phyloP scores from a whole-genome alignment of 2,113 vertebrate genomes.

The Vimba vimba region DNA sequence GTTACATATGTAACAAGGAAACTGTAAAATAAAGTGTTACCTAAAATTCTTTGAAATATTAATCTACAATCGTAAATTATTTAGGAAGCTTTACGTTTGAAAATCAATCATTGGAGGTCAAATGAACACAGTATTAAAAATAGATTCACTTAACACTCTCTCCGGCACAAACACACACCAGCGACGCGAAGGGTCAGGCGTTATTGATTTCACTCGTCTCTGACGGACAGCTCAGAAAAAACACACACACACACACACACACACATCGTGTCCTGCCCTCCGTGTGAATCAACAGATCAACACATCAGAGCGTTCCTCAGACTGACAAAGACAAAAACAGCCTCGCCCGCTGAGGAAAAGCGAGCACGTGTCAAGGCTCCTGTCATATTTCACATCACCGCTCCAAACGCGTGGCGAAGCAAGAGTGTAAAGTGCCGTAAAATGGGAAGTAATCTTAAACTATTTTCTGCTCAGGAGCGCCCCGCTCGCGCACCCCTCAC shows the following conservation, averaged over 20 bases:
- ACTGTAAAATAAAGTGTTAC: too few relatives aligned
- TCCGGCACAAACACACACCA: background rate
- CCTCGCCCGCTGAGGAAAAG: constrained; percentile 41
- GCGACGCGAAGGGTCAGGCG: background rate
- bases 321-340: constrained; percentile 36
- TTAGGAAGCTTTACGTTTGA: background rate
- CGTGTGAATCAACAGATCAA: constrained; percentile 41
- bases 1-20: too few relatives aligned
- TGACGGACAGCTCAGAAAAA: constrained; percentile 26
- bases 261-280: background rate
- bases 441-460: constrained; percentile 81
- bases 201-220: background rate
- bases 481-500: constrained; percentile 49
- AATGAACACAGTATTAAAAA: constrained; percentile 6
- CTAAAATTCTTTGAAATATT: background rate
- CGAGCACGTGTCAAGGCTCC: constrained; percentile 76
- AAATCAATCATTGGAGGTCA: background rate
- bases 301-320: constrained; percentile 27
- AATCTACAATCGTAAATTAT: background rate
- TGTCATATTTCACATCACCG: constrained; percentile 77
- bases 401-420: constrained; percentile 69
- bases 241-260: background rate
- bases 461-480: constrained; percentile 76
- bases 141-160: background rate
- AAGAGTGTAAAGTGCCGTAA: constrained; percentile 76